phyloP scores from a whole-genome alignment of 2,797 vertebrate genomes.

The Rhodeus uyekii region DNA sequence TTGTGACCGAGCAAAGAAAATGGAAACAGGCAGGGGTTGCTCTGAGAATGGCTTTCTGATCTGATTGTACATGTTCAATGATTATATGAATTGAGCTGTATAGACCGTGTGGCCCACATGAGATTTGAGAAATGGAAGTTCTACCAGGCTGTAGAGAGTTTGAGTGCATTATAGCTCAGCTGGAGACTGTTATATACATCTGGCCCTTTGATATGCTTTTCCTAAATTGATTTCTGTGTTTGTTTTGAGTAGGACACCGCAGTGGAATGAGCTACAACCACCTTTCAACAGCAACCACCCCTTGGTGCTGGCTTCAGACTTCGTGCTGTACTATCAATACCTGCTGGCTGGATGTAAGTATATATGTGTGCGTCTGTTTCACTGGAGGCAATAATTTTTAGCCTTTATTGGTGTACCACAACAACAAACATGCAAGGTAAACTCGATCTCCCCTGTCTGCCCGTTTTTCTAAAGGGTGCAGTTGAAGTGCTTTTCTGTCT shows the following conservation, averaged over 20 bases:
- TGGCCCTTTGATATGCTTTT: conserved; percentile 39
- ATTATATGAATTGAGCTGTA: conserved; percentile 30
- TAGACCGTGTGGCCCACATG: conserved; percentile 32
- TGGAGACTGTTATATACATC: conserved; percentile 53
- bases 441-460: background rate
- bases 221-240: conserved; percentile 61
- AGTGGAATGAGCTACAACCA: conserved; percentile 97
- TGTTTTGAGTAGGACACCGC: conserved; percentile 86
- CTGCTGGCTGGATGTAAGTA: conserved; percentile 90
- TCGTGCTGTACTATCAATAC: conserved; percentile 94
- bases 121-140: conserved; percentile 34
- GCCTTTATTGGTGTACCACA: conserved; percentile 62
- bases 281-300: conserved; percentile 96
- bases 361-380: conserved; percentile 48
- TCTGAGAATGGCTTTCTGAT: conserved; percentile 47
- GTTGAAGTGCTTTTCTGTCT: conserved; percentile 1
- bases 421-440: background rate
- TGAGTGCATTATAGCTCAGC: conserved; percentile 57
- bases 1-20: conserved; percentile 9
- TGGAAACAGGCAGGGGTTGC: conserved; percentile 36
- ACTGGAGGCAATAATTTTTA: conserved; percentile 59
- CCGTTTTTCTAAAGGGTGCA: background rate
- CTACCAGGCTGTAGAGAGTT: conserved; percentile 33
- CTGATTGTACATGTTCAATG: conserved; percentile 42
- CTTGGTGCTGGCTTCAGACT: conserved; percentile 90